Conservation (phyloP, 2,113 vertebrate species). For the Rhabdomys dilectus region DNA sequence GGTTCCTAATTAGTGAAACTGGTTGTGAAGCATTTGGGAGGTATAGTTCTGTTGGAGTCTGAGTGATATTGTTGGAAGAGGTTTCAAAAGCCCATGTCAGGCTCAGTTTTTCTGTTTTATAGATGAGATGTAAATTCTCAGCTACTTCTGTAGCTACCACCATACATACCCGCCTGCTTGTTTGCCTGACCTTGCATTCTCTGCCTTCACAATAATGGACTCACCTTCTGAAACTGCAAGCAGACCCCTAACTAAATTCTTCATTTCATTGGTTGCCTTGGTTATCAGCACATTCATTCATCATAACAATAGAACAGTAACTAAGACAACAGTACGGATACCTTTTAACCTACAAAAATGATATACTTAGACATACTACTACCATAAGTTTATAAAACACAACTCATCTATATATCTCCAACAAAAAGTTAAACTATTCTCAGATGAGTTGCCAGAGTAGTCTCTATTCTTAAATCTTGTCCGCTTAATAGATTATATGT, state of each 20-base stretch:
- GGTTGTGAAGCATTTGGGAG: neutral
- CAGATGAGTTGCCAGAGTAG: neutral
- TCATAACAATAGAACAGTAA: neutral
- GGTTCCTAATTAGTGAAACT: neutral
- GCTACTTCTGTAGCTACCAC: neutral
- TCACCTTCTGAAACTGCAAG: neutral
- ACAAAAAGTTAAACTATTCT: neutral
- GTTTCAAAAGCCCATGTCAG: neutral
- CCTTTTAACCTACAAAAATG: neutral
- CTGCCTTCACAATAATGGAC: no score
- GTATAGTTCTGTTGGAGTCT: neutral
- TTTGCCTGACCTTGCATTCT: no score
- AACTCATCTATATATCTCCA: neutral
- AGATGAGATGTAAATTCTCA: neutral
- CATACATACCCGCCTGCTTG: neutral
- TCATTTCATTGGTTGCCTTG: neutral
- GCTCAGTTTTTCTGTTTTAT: neutral
- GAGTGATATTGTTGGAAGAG: neutral
- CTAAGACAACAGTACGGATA: neutral
- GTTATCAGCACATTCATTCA: no score
- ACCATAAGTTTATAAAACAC: neutral
- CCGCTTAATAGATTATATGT: neutral
- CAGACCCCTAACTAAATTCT: neutral
- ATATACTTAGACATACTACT: neutral
- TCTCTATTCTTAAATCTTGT: slow-evolving; percentile 1